Base-by-base conservation (phyloP, 2,888 invertebrate species). In the Dasypolia templi region DNA sequence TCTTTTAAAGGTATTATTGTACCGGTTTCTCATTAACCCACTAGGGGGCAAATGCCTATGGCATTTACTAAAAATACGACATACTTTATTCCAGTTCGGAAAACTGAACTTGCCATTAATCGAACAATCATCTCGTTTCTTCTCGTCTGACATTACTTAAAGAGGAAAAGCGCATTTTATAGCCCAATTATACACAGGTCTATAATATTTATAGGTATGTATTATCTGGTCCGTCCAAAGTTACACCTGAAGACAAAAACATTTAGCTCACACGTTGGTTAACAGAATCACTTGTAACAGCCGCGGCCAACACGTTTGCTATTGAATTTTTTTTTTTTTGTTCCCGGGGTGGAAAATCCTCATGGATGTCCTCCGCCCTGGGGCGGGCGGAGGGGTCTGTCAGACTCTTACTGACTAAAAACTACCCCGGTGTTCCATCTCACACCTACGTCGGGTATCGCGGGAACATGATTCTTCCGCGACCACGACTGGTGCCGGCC, bases 271-370 rank as follows among this genome's bases (percentile, higher is more conserved):
- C 22, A 35, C 9, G 49, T n/a, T 29, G n/a, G 46, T 46, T 72
- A 82, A 71, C 56, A 75, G 14, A 53, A 79, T 82, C 68, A 71
- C n/a, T 17, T 53, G 26, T 58, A 44, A 67, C 70, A 68, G 58
- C 74, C 59, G 26, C 29, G 39, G 44, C 11, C 51, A 29, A 44
- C 49, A 61, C 11, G 63, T 83, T 80, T 77, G 35, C 59, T 67
- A 51, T 74, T 81, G 58, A 75, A 72, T n/a, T n/a, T n/a, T n/a
- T n/a, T n/a, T n/a, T n/a, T n/a, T n/a, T n/a, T n/a, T n/a, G n/a
- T n/a, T n/a, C n/a, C n/a, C n/a, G n/a, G n/a, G n/a, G n/a, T n/a
- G n/a, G n/a, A n/a, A n/a, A n/a, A n/a, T n/a, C n/a, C n/a, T n/a
- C n/a, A n/a, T n/a, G n/a, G n/a, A n/a, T n/a, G n/a, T n/a, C n/a